Conservation (phyloP, 2,888 invertebrate genomes). For the Monochamus alternatus region DNA sequence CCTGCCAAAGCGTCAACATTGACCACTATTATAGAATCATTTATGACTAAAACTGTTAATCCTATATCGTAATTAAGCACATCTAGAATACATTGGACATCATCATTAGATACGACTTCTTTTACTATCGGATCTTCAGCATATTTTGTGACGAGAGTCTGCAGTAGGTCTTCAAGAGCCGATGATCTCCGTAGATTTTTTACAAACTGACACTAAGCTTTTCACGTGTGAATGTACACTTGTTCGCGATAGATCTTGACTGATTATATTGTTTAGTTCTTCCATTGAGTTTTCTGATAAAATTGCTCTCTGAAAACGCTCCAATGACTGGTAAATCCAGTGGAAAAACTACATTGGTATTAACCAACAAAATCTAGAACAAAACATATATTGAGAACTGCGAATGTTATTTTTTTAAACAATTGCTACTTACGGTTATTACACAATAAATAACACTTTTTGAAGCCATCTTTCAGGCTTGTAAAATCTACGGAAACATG, state of each 20-base stretch:
- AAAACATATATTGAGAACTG: not conserved
- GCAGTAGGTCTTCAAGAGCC: conserved; percentile 14
- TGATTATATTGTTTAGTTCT: conserved; percentile 4
- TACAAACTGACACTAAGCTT: not conserved
- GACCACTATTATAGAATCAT: conserved; percentile 13
- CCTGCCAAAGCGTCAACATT: conserved; percentile 11
- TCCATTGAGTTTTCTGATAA: not conserved
- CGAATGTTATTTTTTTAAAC: not conserved
- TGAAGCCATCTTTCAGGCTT: conserved; percentile 18
- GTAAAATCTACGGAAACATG: not conserved
- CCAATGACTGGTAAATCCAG: conserved; percentile 12
- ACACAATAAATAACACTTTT: not conserved
- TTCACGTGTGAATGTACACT: conserved; percentile 10
- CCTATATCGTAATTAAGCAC: conserved; percentile 18
- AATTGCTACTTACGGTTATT: conserved; percentile 18
- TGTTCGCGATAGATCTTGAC: not conserved
- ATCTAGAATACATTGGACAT: not conserved
- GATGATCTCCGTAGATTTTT: not conserved
- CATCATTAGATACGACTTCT: not conserved
- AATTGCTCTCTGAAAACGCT: conserved; percentile 1
- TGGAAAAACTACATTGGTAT: not conserved
- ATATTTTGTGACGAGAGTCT: not conserved
- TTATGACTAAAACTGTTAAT: conserved; percentile 8
- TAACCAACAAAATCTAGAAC: conserved; percentile 10
- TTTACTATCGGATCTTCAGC: not conserved